Evolutionary conservation across 2,113 vertebrate species (phyloP).

Genomic region (Trichechus manatus): DNA sequence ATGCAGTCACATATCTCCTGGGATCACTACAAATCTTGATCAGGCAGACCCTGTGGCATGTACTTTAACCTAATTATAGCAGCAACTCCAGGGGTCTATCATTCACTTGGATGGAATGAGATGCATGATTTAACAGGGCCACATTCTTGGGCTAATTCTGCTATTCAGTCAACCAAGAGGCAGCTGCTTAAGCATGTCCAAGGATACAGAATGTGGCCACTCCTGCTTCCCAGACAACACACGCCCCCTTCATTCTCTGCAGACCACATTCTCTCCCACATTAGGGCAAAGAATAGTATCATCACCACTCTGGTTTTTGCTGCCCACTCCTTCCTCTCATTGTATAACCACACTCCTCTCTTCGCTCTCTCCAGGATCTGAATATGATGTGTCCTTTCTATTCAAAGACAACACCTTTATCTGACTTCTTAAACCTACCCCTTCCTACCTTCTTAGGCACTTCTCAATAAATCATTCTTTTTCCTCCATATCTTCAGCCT

Average conservation of each 20-base stretch:
- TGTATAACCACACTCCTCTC: background rate
- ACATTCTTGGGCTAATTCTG: constrained; percentile 69
- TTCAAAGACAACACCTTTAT: background rate
- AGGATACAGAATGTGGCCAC: background rate
- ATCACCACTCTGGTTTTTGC: background rate
- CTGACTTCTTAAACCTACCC: background rate
- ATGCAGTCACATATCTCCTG: background rate
- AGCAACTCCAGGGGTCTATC: background rate
- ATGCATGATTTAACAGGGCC: constrained; percentile 53
- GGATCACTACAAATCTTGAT: constrained; percentile 15
- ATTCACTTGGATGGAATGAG: constrained; percentile 31
- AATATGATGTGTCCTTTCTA: background rate
- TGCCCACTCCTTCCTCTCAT: background rate
- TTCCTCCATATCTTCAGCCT: background rate
- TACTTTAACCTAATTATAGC: constrained; percentile 70
- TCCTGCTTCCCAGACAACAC: background rate
- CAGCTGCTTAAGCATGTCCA: constrained; percentile 53
- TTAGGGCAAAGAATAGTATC: background rate
- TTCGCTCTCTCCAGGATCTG: background rate
- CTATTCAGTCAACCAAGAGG: background rate
- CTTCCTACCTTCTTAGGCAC: background rate
- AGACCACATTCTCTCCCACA: constrained; percentile 11
- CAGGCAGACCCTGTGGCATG: constrained; percentile 32
- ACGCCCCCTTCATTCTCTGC: background rate
- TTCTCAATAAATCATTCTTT: background rate